These are phyloP conservation scores for Leptinotarsa undecemlineata DNA, from an alignment of 1,140 invertebrate genomes.

Conservation along the genomic window DNA sequence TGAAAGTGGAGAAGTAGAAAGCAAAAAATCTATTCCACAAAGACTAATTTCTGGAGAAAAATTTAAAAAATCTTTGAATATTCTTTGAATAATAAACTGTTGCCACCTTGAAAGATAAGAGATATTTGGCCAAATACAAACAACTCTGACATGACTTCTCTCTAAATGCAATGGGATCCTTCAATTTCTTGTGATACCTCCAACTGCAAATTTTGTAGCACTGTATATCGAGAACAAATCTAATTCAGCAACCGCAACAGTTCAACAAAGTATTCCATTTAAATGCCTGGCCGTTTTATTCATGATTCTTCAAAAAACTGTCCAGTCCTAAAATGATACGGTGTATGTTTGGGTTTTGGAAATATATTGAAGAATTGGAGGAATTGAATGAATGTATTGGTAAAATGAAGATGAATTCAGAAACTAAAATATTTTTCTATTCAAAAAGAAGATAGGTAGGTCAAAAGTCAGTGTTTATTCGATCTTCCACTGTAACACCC, in stretches of 20 bases:
- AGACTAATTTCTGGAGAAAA: neutral
- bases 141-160: constrained; percentile 31
- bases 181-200: constrained; percentile 40
- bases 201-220: constrained; percentile 43
- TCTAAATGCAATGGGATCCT: constrained; percentile 31
- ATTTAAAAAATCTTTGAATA: constrained; percentile 18
- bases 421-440: too few relatives aligned
- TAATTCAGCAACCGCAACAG: constrained; percentile 34
- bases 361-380: neutral
- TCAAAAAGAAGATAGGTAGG: too few relatives aligned
- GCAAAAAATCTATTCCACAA: too few relatives aligned
- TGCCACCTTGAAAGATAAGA: constrained; percentile 30
- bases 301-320: constrained; percentile 41
- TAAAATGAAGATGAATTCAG: neutral
- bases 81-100: constrained; percentile 14
- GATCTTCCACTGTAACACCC: too few relatives aligned
- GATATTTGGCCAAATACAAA: constrained; percentile 49
- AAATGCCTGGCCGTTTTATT: constrained; percentile 38
- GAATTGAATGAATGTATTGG: neutral
- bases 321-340: constrained; percentile 42
- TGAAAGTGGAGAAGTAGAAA: too few relatives aligned
- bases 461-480: too few relatives aligned
- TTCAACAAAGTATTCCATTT: constrained; percentile 45
- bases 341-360: constrained; percentile 42
- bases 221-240: constrained; percentile 38